Evolutionary conservation across 1,140 invertebrate genomes (phyloP).

Genomic region (Coptotermes formosanus): DNA sequence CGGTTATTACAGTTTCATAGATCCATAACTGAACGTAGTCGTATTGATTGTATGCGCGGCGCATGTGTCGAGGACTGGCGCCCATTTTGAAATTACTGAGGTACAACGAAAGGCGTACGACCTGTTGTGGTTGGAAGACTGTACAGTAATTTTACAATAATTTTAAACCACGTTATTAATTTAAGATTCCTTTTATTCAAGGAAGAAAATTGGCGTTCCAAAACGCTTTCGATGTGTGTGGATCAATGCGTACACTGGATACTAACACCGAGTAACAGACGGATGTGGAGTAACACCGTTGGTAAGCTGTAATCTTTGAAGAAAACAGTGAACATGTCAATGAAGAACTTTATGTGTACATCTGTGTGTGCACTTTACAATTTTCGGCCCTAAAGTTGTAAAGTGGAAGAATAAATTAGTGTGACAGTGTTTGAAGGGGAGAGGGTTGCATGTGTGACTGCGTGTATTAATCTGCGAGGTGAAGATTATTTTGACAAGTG

Average conservation of each 20-base stretch:
- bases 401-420: background rate
- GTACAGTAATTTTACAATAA: background rate
- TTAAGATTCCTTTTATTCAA: background rate
- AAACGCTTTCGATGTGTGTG: background rate
- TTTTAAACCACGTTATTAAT: background rate
- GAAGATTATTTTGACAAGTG: background rate
- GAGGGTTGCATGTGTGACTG: background rate
- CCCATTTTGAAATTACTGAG: background rate
- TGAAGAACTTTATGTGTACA: background rate
- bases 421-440: background rate
- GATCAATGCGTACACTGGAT: background rate
- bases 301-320: background rate
- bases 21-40: background rate
- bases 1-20: background rate
- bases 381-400: conserved; percentile 32
- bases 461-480: background rate
- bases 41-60: background rate
- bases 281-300: background rate
- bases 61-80: background rate
- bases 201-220: background rate
- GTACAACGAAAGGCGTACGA: background rate
- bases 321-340: background rate
- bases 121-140: background rate
- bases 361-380: conserved; percentile 5
- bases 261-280: background rate